A percentile compares a stretch with the other conserved stretches of the same genome.
These are phyloP conservation scores for Narcine bancroftii DNA, from an alignment of 2,113 vertebrate genomes.

Conservation along the genomic window DNA sequence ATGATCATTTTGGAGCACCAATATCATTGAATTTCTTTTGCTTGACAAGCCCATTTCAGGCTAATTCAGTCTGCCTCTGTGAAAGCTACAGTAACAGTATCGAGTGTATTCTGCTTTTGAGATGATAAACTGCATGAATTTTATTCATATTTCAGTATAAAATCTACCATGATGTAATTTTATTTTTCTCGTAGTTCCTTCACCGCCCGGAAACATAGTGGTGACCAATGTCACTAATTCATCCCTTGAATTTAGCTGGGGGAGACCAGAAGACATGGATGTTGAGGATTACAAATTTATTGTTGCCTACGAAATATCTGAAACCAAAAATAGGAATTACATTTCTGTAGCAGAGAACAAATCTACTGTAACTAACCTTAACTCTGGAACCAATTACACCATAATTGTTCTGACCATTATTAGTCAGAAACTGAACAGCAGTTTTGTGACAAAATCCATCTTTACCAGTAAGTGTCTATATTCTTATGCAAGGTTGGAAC, in stretches of 20 bases:
- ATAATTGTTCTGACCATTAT: not conserved
- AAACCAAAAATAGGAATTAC: not conserved
- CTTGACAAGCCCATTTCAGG: not conserved
- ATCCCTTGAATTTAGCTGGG: not conserved
- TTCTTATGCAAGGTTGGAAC: not conserved
- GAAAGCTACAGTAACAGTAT: not conserved
- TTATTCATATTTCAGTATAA: not conserved
- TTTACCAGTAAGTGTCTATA: not conserved
- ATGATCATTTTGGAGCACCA: not conserved
- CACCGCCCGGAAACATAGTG: not conserved
- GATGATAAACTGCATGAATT: not conserved
- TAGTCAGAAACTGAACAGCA: not conserved
- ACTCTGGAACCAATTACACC: not conserved
- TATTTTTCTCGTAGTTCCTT: slow-evolving; percentile 12
- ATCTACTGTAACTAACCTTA: not conserved
- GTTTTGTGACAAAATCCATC: not conserved
- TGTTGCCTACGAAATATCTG: not conserved
- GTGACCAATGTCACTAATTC: slow-evolving; percentile 4
- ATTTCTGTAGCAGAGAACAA: not conserved
- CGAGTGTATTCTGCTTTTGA: too few species aligned
- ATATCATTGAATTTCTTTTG: not conserved
- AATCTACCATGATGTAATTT: not conserved
- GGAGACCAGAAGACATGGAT: not conserved
- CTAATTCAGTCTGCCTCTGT: not conserved
- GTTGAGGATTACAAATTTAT: not conserved